Evolutionary conservation across 2,113 vertebrate genomes (phyloP), one percentile per base, ranked within the genome.

Genomic region (Apodemus sylvaticus): DNA sequence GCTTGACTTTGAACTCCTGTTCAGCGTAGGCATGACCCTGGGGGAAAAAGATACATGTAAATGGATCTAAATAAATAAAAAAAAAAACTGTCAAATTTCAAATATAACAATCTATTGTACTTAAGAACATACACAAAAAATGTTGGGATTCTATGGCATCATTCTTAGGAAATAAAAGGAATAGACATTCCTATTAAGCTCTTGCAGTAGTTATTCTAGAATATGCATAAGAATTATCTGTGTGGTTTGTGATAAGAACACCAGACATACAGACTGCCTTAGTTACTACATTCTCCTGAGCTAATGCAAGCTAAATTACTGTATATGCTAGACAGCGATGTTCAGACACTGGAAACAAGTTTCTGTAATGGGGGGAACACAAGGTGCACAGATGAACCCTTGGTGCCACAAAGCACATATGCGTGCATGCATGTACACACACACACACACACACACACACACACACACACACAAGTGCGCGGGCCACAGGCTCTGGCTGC

Each of bases 101-200:
- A 66, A 94, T 64, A 83, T 34, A 95, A 81, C 89, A 62, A 60
- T 92, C 42, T 76, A 29, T 53, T 94, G 19, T 5, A 82, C 17
- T 79, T 55, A 73, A 7, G 60, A 39, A 94, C 79, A 55, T 77
- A 92, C 89, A 86, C 89, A 64, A 82, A 89, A 95, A 89, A 77
- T 20, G 36, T 70, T 24, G 3, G 92, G 92, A 92, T 55, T 86
- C 78, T 29, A 45, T 19, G 88, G 16, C 16, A 45, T 24, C 16
- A 9, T 81, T 81, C 64, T 81, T 76, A 7, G 66, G 34, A 92
- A 92, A 62, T 74, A 96, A 55, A 10, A 62, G 64, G 16, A 91
- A 76, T 10, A 83, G 11, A 42, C 1, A 86, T 31, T 51, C 14
- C 51, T 71, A 90, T 7, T 70, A 91, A 92, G 66, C 13, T 91